phyloP scores from a whole-genome alignment of 1,140 invertebrate species.

The Ceratoteleas bidentatus region DNA sequence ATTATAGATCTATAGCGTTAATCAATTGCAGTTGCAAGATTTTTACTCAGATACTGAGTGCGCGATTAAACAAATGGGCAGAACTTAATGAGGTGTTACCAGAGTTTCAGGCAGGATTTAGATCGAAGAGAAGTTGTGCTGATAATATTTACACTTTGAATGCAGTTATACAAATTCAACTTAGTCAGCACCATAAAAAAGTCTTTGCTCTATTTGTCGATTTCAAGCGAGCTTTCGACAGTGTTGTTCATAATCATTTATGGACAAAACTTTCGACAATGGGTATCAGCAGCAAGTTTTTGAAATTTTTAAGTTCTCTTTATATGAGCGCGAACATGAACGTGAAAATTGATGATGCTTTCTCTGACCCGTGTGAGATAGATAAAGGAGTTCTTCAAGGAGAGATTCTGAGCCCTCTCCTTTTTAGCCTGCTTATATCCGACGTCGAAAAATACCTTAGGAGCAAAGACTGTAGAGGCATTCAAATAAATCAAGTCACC shows the following conservation, averaged over 20 bases:
- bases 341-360: neutral
- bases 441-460: neutral
- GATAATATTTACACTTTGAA: neutral
- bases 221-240: neutral
- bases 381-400: neutral
- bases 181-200: neutral
- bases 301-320: neutral
- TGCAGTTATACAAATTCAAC: conserved; percentile 1
- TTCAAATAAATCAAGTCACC: neutral
- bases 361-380: neutral
- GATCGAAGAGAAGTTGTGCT: too few relatives aligned
- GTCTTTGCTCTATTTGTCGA: neutral
- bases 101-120: too few relatives aligned
- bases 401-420: too few relatives aligned
- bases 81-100: too few relatives aligned
- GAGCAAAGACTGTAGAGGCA: neutral
- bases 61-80: neutral
- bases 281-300: conserved; percentile 1
- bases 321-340: neutral
- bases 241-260: conserved; percentile 2
- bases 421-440: neutral
- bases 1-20: conserved; percentile 1
- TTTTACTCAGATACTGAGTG: neutral
- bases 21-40: neutral
- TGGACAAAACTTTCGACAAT: conserved; percentile 4